Conservation (phyloP, 2,888 invertebrate genomes). For the Plebejus melissa region DNA sequence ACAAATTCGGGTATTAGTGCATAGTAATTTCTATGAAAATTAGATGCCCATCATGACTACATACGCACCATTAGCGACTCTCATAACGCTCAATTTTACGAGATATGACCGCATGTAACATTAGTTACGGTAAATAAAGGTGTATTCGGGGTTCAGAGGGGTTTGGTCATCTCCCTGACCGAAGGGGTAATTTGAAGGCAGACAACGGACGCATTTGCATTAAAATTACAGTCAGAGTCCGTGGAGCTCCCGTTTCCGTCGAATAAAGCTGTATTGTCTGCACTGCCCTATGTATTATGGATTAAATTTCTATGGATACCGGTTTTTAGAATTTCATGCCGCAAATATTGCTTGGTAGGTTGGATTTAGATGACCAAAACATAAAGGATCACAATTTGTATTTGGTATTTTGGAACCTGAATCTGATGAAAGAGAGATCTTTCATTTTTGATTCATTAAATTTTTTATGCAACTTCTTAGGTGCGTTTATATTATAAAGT, state of each 20-base stretch:
- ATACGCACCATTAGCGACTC: slow-evolving; percentile 57
- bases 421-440: neutral
- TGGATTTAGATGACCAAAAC: neutral
- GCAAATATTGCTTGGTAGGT: neutral
- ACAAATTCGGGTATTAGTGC: neutral
- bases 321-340: neutral
- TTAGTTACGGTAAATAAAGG: slow-evolving; percentile 45
- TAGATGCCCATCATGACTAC: neutral
- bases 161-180: slow-evolving; percentile 73
- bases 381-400: neutral
- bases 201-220: slow-evolving; percentile 77
- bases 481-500: neutral
- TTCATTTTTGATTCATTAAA: neutral
- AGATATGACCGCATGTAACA: slow-evolving; percentile 59
- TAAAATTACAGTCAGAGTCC: slow-evolving; percentile 70
- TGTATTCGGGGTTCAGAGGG: slow-evolving; percentile 46
- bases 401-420: neutral
- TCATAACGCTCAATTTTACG: slow-evolving; percentile 70
- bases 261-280: slow-evolving; percentile 56
- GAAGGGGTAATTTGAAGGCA: slow-evolving; percentile 76
- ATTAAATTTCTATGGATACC: slow-evolving; percentile 13
- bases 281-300: slow-evolving; percentile 15
- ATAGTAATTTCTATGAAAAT: slow-evolving; percentile 6
- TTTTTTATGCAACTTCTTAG: neutral
- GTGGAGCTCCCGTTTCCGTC: slow-evolving; percentile 58